phyloP scores from a whole-genome alignment of 2,888 invertebrate genomes.

The Quadroppia sp. region DNA sequence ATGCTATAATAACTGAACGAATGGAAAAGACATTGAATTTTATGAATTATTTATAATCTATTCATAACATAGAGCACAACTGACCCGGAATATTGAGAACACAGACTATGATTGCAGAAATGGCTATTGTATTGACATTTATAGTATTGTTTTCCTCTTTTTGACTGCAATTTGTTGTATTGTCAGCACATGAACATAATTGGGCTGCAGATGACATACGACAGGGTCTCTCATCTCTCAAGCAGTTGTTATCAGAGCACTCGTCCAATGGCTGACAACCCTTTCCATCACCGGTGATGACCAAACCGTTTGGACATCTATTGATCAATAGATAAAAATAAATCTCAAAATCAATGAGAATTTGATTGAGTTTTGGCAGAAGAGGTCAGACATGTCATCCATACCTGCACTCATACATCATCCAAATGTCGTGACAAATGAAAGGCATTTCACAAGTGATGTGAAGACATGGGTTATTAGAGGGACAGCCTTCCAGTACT shows the following conservation, averaged over 20 bases:
- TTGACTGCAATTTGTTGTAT: slow-evolving; percentile 10
- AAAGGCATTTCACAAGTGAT: slow-evolving; percentile 20
- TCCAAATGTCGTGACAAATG: slow-evolving; percentile 36
- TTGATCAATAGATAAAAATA: not conserved
- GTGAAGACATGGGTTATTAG: slow-evolving; percentile 20
- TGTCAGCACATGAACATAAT: slow-evolving; percentile 8
- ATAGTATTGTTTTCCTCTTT: not conserved
- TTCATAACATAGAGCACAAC: slow-evolving; percentile 52
- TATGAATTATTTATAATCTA: no score
- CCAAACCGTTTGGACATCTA: slow-evolving; percentile 88
- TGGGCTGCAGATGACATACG: not conserved
- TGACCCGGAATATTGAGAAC: slow-evolving; percentile 74
- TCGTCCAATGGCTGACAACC: slow-evolving; percentile 94
- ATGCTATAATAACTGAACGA: not conserved
- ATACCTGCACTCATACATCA: slow-evolving; percentile 37
- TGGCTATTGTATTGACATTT: slow-evolving; percentile 47
- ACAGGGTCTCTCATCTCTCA: slow-evolving; percentile 2
- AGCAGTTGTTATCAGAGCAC: slow-evolving; percentile 56
- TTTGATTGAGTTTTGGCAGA: not conserved
- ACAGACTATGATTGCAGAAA: slow-evolving; percentile 84
- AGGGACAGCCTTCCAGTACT: slow-evolving; percentile 60
- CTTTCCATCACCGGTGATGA: slow-evolving; percentile 82
- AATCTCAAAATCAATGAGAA: no score
- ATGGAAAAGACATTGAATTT: not conserved
- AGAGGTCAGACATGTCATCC: not conserved